These are phyloP conservation scores for Zaprionus gabonicus DNA, from an alignment of 1,140 invertebrate species.

Conservation along the genomic window DNA sequence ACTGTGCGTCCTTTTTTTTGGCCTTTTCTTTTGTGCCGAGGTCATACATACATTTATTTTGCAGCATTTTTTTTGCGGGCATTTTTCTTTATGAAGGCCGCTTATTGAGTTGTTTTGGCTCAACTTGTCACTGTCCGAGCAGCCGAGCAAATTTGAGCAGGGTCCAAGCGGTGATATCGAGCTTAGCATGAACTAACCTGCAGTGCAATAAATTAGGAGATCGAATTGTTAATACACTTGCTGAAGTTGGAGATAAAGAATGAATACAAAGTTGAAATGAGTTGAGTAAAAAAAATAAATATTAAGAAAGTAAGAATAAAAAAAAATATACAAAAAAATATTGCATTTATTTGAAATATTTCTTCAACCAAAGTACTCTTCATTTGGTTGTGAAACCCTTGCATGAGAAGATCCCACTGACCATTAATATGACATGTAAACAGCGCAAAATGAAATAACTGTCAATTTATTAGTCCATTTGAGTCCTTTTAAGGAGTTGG, in stretches of 20 bases:
- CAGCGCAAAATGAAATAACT: conserved; percentile 28
- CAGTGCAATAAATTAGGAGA: conserved; percentile 3
- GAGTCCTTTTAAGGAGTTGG: conserved; percentile 5
- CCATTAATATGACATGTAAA: conserved; percentile 26
- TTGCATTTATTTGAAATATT: too few relatives aligned
- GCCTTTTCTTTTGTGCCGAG: conserved; percentile 19
- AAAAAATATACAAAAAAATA: too few relatives aligned
- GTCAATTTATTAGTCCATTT: conserved; percentile 35
- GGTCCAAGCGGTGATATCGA: conserved; percentile 40
- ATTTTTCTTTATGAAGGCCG: conserved; percentile 42
- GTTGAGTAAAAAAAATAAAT: too few relatives aligned
- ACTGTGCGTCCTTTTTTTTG: conserved; percentile 34
- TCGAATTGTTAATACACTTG: conserved; percentile 19
- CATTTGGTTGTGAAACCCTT: not conserved
- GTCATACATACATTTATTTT: conserved; percentile 8
- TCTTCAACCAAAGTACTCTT: not conserved
- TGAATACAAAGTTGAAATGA: not conserved
- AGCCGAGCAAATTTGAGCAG: conserved; percentile 45
- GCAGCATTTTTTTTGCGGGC: conserved; percentile 26
- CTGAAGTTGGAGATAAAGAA: not conserved
- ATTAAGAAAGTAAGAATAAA: not conserved
- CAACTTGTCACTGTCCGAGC: conserved; percentile 63
- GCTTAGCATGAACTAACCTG: not conserved
- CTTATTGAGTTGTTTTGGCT: conserved; percentile 49
- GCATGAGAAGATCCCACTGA: conserved; percentile 1